Base-by-base conservation (phyloP, 2,113 vertebrate genomes). In the Gnathonemus longibarbis region DNA sequence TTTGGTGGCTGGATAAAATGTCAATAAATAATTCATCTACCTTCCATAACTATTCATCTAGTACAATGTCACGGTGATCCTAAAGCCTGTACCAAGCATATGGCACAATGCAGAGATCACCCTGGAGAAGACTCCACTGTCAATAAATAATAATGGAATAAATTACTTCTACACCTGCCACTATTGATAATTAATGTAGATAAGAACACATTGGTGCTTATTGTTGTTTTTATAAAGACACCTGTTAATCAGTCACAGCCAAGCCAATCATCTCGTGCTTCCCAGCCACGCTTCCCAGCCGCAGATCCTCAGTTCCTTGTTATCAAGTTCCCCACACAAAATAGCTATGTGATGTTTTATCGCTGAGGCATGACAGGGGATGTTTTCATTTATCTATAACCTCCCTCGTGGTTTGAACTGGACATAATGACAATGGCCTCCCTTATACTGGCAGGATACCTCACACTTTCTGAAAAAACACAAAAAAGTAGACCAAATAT, bases 221-320 rank as follows among this genome's bases (percentile, higher is more conserved):
- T 6, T 80, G 31, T 80, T 35, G 74, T 80, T 80, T 80, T 42
- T 42, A 80, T 80, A 70, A 70, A 31, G 10, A 70, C 62, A 70
- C 62, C 62, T 42, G 35, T 80, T 42, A 80, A 80, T 42, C 70
- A 70, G 62, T 77, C 35, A 77, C 31, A 77, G 35, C 35, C 70
- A 77, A 77, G 31, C 35, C 19, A 46, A 45, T n/a, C 35, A 84
- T 46, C 2, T 31, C n/a, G 13, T 35, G n/a, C 15, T 53, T 52
- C 10, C 21, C 49, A 35, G 27, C 27, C 24, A 1, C 5, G n/a
- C 15, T 53, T 52, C 10, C 21, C 49, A 35, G 27, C 27, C 24
- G 0, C 85, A 52, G 50, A 53, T n/a, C 27, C 42, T 70, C 27
- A 50, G 13, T 90, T 90, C 89, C 89, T 87, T 15, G n/a, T 84